Base-by-base conservation (phyloP, 2,797 vertebrate genomes). In the Rachycentron canadum region DNA sequence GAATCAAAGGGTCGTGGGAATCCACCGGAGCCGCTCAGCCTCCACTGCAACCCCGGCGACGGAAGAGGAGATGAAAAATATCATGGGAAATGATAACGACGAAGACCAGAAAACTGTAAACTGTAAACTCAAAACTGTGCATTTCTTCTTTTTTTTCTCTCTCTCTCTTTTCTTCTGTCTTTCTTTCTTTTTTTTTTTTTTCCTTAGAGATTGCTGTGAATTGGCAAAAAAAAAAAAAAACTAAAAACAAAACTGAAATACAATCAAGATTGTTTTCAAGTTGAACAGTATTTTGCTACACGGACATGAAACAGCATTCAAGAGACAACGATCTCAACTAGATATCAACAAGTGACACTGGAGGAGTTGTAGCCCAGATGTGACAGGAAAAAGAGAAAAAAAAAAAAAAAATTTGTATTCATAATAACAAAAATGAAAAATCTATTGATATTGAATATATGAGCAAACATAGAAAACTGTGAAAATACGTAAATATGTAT, bases 401-500 rank as follows among this genome's bases (percentile, higher is more conserved):
- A 32, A 32, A 21, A 19, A 56, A 66, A 78, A 89, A 77, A 72
- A 89, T 93, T 91, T 90, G 79, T 92, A 84, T 86, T 89, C 78
- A 78, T 86, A 80, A 83, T 85, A 83, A 84, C 57, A 76, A 72
- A 81, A 89, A 78, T 77, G 43, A 87, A 85, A 85, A 85, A 85
- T 85, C 61, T 92, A 91, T 88, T 93, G 90, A 92, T 89, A 91
- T 86, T 87, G 81, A 93, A 89, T 90, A 93, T 91, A 91, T 82
- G 88, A 88, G 69, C 83, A 93, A 88, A 88, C 69, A 69, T 93
- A 95, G 90, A 87, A 94, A 94, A 96, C 96, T 97, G 96, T 97
- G 95, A 96, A 97, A 86, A 96, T 95, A 93, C 95, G 95, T 96
- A 96, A 95, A 96, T 96, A 96, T 97, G 97, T 98, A 98, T 97